Evolutionary conservation across 2,888 invertebrate genomes (phyloP).

Genomic region (Bembecia ichneumoniformis): DNA sequence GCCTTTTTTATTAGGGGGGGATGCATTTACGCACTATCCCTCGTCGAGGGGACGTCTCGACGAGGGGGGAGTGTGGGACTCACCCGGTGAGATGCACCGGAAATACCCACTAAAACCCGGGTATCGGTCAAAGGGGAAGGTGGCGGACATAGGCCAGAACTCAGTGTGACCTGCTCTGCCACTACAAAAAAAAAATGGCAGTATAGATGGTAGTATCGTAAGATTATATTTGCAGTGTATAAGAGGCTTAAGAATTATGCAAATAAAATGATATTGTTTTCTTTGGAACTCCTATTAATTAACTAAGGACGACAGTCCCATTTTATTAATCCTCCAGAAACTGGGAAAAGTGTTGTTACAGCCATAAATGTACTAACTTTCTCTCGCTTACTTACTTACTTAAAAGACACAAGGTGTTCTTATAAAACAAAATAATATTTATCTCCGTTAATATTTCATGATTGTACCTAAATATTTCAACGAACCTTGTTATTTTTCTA

Average conservation of each 20-base stretch:
- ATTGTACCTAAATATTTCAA: slow-evolving; percentile 46
- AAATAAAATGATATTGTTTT: slow-evolving; percentile 72
- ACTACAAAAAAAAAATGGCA: too few relatives aligned
- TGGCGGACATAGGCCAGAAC: too few relatives aligned
- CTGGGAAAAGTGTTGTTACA: slow-evolving; percentile 41
- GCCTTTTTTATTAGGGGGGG: too few relatives aligned
- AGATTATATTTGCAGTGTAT: slow-evolving; percentile 1
- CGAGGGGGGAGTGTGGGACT: too few relatives aligned
- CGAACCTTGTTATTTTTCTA: slow-evolving; percentile 28
- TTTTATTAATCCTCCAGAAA: slow-evolving; percentile 63
- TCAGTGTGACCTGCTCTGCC: too few relatives aligned
- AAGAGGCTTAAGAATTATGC: slow-evolving; percentile 39
- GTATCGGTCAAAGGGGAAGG: too few relatives aligned
- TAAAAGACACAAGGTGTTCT: slow-evolving; percentile 56
- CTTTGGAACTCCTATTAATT: slow-evolving; percentile 71
- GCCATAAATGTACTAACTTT: slow-evolving; percentile 55
- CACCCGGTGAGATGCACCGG: too few relatives aligned
- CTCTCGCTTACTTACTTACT: slow-evolving; percentile 26
- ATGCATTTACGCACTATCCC: too few relatives aligned
- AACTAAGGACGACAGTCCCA: slow-evolving; percentile 51
- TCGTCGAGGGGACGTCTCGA: too few relatives aligned
- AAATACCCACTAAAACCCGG: too few relatives aligned
- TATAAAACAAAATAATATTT: slow-evolving; percentile 57
- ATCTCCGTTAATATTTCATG: slow-evolving; percentile 52
- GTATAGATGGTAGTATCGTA: too few relatives aligned